A percentile compares a stretch with the other conserved stretches of the same genome.
Conservation (phyloP, 2,797 vertebrate species). For the Trachurus trachurus region DNA sequence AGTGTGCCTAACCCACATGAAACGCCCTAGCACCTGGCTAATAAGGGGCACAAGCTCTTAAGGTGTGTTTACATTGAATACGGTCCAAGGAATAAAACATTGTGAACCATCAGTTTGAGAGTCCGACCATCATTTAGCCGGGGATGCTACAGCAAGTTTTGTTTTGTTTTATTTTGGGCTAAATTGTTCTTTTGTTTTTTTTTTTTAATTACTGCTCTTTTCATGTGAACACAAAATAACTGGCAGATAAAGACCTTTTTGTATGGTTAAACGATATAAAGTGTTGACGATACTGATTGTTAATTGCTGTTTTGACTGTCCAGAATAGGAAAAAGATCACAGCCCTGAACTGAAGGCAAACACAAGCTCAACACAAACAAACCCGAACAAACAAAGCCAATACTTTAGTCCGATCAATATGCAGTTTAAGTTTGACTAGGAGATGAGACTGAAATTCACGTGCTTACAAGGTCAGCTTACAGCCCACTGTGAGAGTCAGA, state of each 20-base stretch:
- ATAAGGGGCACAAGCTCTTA: no score
- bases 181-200: no score
- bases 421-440: constrained; percentile 14
- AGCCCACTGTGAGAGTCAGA: neutral
- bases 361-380: constrained; percentile 63
- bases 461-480: constrained; percentile 9
- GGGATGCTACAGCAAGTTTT: no score
- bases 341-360: constrained; percentile 73
- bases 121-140: no score
- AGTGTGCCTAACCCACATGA: no score
- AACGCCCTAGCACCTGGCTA: no score
- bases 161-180: neutral
- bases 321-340: constrained; percentile 36
- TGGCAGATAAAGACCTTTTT: neutral
- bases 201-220: no score
- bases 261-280: neutral
- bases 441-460: neutral
- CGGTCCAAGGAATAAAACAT: no score
- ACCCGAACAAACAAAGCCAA: constrained; percentile 46
- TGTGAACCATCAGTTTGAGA: no score
- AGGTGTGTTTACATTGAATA: no score
- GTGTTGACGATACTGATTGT: no score
- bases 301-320: constrained; percentile 9
- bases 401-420: constrained; percentile 36
- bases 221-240: neutral